Evolutionary conservation across 1,140 invertebrate genomes (phyloP), one percentile per base, ranked within the genome.

Genomic region (Elymnias hypermnestra): DNA sequence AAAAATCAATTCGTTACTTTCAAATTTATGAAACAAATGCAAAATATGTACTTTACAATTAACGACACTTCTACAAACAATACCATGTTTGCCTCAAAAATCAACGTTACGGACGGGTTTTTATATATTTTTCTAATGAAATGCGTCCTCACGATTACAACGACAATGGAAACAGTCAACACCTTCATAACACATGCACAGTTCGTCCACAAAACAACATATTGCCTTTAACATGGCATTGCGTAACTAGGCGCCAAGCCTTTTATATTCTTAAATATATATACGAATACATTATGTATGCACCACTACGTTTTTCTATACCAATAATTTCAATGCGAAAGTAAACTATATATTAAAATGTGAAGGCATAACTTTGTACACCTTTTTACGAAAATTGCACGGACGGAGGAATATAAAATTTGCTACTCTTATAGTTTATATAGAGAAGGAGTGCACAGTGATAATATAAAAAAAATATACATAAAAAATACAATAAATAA

Each of bases 221-320:
- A 59, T 58, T 56, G 69, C 64, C 63, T 73, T 64, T 65, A 66
- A 68, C 70, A 63, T 54, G 21, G 38, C 53, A 60, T 76, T 77
- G 70, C 69, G 69, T 65, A 77, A 77, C 49, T 36, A 46, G 38
- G 38, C 47, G 48, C 53, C 23, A 25, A 42, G 31, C 42, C 48
- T 51, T 51, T 51, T 44, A 44, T 47, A 39, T 44, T 44, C 35
- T 44, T 23, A 31, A 49, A 49, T 39, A 5, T 22, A 23, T 33
- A 35, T 15, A 44, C 15, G 14, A 1, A 1, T 9, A 28, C 5
- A 17, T 33, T 13, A 29, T 29, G 3, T 29, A 13, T 12, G n/a
- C n/a, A n/a, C n/a, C n/a, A n/a, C n/a, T n/a, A n/a, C n/a, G n/a
- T n/a, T n/a, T n/a, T n/a, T n/a, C n/a, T n/a, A n/a, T n/a, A n/a